Conservation (phyloP, 2,888 invertebrate species). For the Trichopria drosophilae region DNA sequence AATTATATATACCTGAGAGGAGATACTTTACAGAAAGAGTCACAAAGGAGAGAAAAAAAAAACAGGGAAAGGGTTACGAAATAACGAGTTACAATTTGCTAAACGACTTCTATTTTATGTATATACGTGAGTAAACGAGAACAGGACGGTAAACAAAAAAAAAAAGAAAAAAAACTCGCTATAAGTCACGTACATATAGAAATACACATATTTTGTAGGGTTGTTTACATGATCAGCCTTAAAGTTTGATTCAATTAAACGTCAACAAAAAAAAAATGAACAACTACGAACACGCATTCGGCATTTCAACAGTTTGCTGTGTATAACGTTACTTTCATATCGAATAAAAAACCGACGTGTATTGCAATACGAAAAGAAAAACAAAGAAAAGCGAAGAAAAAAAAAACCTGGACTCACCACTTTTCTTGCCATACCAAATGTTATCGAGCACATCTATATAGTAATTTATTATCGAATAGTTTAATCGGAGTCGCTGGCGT, state of each 20-base stretch:
- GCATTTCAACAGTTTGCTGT: slow-evolving; percentile 28
- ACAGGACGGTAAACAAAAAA: slow-evolving; percentile 32
- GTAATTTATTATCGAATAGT: slow-evolving; percentile 36
- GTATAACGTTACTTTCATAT: slow-evolving; percentile 29
- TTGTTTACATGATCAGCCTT: slow-evolving; percentile 60
- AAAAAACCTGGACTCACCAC: no score
- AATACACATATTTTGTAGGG: slow-evolving; percentile 59
- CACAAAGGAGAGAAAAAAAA: slow-evolving; percentile 33
- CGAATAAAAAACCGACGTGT: slow-evolving; percentile 13
- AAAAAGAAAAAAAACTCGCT: slow-evolving; percentile 37
- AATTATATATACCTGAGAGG: slow-evolving; percentile 52
- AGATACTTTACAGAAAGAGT: slow-evolving; percentile 41
- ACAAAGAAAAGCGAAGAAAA: slow-evolving; percentile 23
- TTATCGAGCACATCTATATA: slow-evolving; percentile 47
- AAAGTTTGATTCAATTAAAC: slow-evolving; percentile 53
- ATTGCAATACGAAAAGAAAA: slow-evolving; percentile 14
- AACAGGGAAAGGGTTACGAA: no score
- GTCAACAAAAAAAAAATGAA: slow-evolving; percentile 31
- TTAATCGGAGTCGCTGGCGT: slow-evolving; percentile 34
- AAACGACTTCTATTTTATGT: slow-evolving; percentile 40
- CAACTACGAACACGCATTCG: slow-evolving; percentile 24
- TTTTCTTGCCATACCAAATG: slow-evolving; percentile 54
- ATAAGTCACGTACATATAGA: slow-evolving; percentile 50
- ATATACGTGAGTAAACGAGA: slow-evolving; percentile 34
- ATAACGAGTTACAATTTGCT: no score